A percentile compares a stretch with the other conserved stretches of the same genome.
phyloP scores from a whole-genome alignment of 2,888 invertebrate genomes.

The Hesperia comma region DNA sequence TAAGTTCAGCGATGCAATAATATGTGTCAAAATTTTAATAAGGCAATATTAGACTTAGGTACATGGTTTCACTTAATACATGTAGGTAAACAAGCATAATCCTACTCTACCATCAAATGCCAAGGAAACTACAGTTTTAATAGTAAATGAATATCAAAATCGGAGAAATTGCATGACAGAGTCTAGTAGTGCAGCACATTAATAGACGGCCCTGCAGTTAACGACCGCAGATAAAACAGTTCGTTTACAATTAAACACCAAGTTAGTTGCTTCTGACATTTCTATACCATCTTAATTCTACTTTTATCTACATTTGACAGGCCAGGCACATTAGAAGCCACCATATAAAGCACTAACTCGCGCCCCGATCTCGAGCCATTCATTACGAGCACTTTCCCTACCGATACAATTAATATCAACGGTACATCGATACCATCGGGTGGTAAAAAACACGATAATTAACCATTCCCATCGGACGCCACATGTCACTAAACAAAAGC shows the following conservation, averaged over 20 bases:
- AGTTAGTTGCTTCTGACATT: slow-evolving; percentile 8
- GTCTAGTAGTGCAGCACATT: neutral
- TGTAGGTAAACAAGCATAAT: no score
- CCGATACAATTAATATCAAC: slow-evolving; percentile 54
- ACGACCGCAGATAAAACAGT: slow-evolving; percentile 8
- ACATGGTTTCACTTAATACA: no score
- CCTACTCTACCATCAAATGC: no score
- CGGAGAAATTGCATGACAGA: neutral
- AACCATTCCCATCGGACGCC: slow-evolving; percentile 67
- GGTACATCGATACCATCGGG: slow-evolving; percentile 26
- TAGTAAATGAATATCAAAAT: neutral
- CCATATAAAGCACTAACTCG: slow-evolving; percentile 10
- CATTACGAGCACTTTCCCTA: slow-evolving; percentile 38
- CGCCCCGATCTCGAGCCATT: slow-evolving; percentile 2
- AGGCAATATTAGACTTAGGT: no score
- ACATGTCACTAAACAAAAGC: slow-evolving; percentile 81
- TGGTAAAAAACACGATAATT: slow-evolving; percentile 58
- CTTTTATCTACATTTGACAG: slow-evolving; percentile 7
- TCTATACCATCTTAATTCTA: slow-evolving; percentile 3
- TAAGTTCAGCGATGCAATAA: slow-evolving; percentile 11
- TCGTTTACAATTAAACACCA: slow-evolving; percentile 11
- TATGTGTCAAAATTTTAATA: neutral
- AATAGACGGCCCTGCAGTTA: neutral
- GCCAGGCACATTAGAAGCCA: neutral
- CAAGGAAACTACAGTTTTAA: no score